Base-by-base conservation (phyloP, 2,797 vertebrate species). In the Lacerta viridis region DNA sequence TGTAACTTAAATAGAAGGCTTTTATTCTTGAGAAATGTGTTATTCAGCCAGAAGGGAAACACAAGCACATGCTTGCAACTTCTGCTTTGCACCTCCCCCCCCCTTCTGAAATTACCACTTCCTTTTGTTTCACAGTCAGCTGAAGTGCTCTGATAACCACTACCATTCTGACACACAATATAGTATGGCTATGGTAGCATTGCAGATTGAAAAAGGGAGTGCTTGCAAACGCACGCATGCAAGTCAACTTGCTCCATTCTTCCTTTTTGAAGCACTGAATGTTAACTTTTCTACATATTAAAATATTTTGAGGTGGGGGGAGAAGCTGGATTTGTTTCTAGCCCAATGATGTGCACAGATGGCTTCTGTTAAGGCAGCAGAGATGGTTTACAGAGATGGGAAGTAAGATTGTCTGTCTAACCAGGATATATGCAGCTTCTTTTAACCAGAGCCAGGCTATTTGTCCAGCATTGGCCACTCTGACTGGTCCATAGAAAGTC, bases 61-160 rank as follows among this genome's bases (percentile, higher is more conserved):
- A 15, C 50, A 55, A 55, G 50, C 13, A 29, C 17, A 29, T 10
- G 27, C n/a, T 55, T 66, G 69, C 36, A 64, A 13, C 43, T 78
- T 88, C 36, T 41, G 33, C 18, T 78, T 50, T 55, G 50, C 71
- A 29, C 17, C 15, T 36, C 55, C 41, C 61, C 5, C 0, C 43
- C 64, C 78, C 80, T 33, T 55, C 50, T 55, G 50, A 85, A 88
- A 64, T 74, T 55, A 41, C 46, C 36, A 85, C 85, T 87, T 50
- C 55, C 69, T 68, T 88, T 71, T 90, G 71, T 25, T 78, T 85
- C 81, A 13, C 50, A 69, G 82, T 90, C 39, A 68, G 55, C 20
- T 82, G 36, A 90, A 4, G 80, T 87, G 36, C 71, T 92, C 20
- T n/a, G 76, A 0, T 88, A 74, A 83, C 25, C 7, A 23, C 36